These are phyloP conservation scores for Eupithecia vulgata DNA, from an alignment of 2,888 invertebrate species.

Conservation along the genomic window DNA sequence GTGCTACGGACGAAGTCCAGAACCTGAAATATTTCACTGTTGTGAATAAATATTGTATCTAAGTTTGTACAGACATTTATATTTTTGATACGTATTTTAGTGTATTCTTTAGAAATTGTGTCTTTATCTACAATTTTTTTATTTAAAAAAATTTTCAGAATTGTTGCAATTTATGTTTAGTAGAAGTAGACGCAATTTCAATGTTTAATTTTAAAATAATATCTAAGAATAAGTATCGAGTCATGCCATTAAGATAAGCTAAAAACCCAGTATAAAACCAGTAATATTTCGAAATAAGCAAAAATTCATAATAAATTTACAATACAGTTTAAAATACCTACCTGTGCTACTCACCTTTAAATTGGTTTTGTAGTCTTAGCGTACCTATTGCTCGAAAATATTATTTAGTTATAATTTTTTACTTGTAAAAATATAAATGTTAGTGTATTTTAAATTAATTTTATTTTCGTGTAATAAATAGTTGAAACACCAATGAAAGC, in stretches of 20 bases:
- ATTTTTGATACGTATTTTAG: constrained; percentile 48
- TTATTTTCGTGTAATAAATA: constrained; percentile 38
- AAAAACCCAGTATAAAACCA: constrained; percentile 6
- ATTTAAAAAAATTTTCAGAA: too few relatives aligned
- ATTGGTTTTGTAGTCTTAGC: background rate
- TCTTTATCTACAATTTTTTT: constrained; percentile 39
- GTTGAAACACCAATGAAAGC: constrained; percentile 73
- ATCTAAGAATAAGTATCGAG: constrained; percentile 75
- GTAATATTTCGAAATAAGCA: background rate
- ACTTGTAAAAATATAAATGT: constrained; percentile 19
- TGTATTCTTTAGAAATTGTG: constrained; percentile 46
- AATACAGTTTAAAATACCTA: background rate
- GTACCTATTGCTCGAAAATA: background rate
- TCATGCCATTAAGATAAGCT: constrained; percentile 80
- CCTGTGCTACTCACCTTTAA: background rate
- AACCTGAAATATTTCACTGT: constrained; percentile 72
- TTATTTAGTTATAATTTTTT: background rate
- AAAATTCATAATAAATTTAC: background rate
- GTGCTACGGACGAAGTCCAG: constrained; percentile 79
- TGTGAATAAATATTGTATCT: constrained; percentile 68
- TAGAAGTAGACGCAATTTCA: constrained; percentile 32
- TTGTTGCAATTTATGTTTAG: background rate
- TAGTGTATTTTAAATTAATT: constrained; percentile 11
- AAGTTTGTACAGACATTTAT: constrained; percentile 74
- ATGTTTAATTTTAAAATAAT: constrained; percentile 61